Percentiles rank a stretch among this genome's conserved stretches.
Evolutionary conservation across 1,140 invertebrate species (phyloP).

Genomic region (Triops cancriformis): DNA sequence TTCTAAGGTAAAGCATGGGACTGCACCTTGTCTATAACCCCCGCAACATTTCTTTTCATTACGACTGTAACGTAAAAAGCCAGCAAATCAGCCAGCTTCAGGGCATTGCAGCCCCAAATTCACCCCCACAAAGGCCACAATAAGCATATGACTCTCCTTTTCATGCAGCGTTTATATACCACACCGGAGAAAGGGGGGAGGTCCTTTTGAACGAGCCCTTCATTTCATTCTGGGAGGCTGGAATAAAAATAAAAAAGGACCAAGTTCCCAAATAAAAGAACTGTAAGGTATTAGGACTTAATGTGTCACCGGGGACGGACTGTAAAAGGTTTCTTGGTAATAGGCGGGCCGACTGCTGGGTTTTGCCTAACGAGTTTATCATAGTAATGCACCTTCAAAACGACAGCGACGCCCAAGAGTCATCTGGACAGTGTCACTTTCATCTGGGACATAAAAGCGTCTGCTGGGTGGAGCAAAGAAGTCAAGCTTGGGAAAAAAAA

Average conservation of each 20-base stretch:
- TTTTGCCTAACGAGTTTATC: background rate
- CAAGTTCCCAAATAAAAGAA: background rate
- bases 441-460: background rate
- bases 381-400: background rate
- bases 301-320: background rate
- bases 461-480: background rate
- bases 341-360: background rate
- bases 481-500: background rate
- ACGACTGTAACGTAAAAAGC: background rate
- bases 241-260: background rate
- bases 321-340: background rate
- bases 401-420: background rate
- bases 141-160: slow-evolving; percentile 1
- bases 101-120: background rate
- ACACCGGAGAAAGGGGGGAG: background rate
- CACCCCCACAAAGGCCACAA: background rate
- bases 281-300: background rate
- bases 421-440: slow-evolving; percentile 8
- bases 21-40: background rate
- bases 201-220: background rate
- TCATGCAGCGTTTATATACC: slow-evolving; percentile 1
- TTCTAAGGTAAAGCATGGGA: background rate
- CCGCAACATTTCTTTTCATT: slow-evolving; percentile 3
- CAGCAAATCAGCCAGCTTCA: slow-evolving; percentile 3
- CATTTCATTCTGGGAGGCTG: background rate